These are phyloP conservation scores for Heliconius cydno DNA, from an alignment of 2,888 invertebrate genomes.

Conservation along the genomic window DNA sequence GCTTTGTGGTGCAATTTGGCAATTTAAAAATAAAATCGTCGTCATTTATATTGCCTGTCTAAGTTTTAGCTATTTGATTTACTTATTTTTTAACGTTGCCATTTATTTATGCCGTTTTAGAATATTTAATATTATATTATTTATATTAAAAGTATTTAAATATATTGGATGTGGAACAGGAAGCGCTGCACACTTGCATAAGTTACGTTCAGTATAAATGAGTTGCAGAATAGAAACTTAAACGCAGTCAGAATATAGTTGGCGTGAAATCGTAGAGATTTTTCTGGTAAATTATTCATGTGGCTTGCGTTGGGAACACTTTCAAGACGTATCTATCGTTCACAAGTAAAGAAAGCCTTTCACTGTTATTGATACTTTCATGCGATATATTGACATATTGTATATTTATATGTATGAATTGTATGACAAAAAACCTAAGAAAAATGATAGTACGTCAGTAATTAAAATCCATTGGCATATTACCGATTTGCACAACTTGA, in stretches of 20 bases:
- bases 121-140: neutral
- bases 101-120: neutral
- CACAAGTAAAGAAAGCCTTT: constrained; percentile 78
- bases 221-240: constrained; percentile 79
- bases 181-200: constrained; percentile 59
- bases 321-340: constrained; percentile 77
- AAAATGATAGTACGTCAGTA: neutral
- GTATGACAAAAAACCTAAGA: neutral
- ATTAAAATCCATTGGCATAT: neutral
- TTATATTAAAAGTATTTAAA: neutral
- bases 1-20: constrained; percentile 22
- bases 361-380: constrained; percentile 67
- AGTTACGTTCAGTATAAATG: constrained; percentile 70
- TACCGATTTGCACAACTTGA: neutral
- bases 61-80: neutral
- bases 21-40: neutral
- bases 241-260: constrained; percentile 79
- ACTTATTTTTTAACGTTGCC: neutral
- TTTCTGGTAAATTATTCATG: constrained; percentile 84
- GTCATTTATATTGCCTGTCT: neutral
- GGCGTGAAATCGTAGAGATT: constrained; percentile 82
- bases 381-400: neutral
- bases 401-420: neutral
- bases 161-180: constrained; percentile 7
- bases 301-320: constrained; percentile 77